Evolutionary conservation across 2,113 vertebrate species (phyloP).

Genomic region (Orthonyx spaldingii): DNA sequence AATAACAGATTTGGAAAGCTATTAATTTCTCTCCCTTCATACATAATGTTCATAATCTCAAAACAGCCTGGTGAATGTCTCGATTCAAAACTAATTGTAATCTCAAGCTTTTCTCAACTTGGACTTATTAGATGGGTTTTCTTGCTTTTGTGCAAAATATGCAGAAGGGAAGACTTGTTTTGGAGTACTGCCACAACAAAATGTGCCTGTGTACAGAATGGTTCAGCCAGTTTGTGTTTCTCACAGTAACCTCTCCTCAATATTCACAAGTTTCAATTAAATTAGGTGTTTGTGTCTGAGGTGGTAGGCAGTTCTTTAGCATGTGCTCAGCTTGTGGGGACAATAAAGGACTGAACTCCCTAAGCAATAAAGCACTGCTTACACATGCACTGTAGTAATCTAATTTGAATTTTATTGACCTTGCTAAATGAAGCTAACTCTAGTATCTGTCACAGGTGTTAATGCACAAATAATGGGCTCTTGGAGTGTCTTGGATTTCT

Average conservation of each 20-base stretch:
- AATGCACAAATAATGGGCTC: background rate
- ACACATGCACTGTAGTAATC: background rate
- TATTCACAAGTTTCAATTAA: background rate
- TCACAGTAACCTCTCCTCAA: background rate
- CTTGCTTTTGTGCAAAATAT: background rate
- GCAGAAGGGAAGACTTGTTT: background rate
- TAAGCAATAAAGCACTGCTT: background rate
- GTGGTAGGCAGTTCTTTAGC: background rate
- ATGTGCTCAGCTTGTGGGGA: background rate
- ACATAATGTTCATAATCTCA: background rate
- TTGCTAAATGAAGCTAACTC: background rate
- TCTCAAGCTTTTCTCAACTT: background rate
- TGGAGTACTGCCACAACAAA: background rate
- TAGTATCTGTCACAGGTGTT: background rate
- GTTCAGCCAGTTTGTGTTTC: background rate
- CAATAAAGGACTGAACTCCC: background rate
- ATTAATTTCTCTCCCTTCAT: background rate
- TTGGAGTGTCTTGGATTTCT: background rate
- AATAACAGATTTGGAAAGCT: background rate
- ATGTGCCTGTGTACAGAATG: background rate
- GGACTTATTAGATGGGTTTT: background rate
- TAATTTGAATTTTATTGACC: background rate
- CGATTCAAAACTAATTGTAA: background rate
- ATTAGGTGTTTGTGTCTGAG: background rate
- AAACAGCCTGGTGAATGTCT: background rate